phyloP scores from a whole-genome alignment of 2,888 invertebrate species.

The Lottia gigantea region DNA sequence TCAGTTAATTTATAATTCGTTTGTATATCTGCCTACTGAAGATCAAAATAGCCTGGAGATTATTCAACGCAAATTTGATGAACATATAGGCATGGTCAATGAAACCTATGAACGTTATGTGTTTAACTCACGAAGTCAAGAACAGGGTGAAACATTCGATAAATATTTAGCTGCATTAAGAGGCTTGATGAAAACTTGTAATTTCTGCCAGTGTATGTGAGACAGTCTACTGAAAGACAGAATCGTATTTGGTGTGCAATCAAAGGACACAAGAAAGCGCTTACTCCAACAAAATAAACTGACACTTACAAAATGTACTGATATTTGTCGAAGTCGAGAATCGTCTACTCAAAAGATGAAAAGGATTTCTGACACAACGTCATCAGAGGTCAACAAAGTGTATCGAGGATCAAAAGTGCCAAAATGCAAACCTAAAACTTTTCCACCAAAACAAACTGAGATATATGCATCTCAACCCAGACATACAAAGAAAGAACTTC shows the following conservation, averaged over 20 bases:
- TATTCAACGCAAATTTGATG: background rate
- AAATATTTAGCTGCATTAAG: slow-evolving; percentile 20
- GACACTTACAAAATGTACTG: slow-evolving; percentile 21
- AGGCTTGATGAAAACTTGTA: slow-evolving; percentile 27
- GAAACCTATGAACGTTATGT: background rate
- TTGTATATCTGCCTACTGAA: background rate
- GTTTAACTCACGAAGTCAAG: background rate
- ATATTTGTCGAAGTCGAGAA: slow-evolving; percentile 19
- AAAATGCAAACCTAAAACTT: background rate
- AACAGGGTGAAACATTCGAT: background rate
- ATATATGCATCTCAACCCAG: background rate
- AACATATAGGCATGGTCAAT: background rate
- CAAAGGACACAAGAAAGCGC: slow-evolving; percentile 9
- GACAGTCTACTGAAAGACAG: slow-evolving; percentile 27
- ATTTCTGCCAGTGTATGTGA: slow-evolving; percentile 28
- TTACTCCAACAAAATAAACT: slow-evolving; percentile 20
- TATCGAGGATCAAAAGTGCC: background rate
- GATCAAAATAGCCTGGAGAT: background rate
- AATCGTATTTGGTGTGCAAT: slow-evolving; percentile 19
- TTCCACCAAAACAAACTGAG: too few relatives aligned
- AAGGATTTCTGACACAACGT: slow-evolving; percentile 3
- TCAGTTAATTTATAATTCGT: background rate
- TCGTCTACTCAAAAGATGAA: slow-evolving; percentile 15
- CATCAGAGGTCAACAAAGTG: background rate
- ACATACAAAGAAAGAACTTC: slow-evolving; percentile 9